Percentiles rank a stretch among this genome's conserved stretches.
Evolutionary conservation across 2,113 vertebrate species (phyloP).

Genomic region (Euleptes europaea): DNA sequence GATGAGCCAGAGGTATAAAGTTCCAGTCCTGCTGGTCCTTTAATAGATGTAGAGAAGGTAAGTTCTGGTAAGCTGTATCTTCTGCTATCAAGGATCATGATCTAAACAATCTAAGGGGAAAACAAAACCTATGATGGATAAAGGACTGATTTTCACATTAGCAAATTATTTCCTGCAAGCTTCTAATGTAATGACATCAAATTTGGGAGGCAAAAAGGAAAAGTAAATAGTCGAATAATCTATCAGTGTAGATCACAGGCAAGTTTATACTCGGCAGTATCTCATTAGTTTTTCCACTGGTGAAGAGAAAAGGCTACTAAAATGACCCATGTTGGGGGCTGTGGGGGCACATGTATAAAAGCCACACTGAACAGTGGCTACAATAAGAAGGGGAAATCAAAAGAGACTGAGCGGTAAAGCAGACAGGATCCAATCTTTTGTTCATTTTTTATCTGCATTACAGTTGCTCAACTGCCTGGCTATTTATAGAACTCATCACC

Average conservation of each 20-base stretch:
- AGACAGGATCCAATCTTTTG: no score
- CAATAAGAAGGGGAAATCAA: no score
- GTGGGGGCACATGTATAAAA: no score
- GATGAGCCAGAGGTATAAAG: neutral
- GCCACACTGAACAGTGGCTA: no score
- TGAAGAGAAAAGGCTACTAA: no score
- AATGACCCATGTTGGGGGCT: no score
- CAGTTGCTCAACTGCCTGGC: slow-evolving; percentile 18
- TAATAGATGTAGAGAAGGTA: neutral
- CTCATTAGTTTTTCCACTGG: no score
- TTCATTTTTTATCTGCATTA: no score
- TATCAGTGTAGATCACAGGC: no score
- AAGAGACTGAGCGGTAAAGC: no score
- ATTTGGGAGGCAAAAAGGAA: neutral
- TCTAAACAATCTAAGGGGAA: neutral
- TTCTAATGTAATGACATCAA: neutral
- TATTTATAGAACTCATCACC: slow-evolving; percentile 53
- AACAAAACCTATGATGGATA: neutral
- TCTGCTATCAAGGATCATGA: neutral
- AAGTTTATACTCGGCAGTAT: no score
- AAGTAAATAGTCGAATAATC: no score
- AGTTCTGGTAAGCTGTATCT: neutral
- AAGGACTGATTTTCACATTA: neutral
- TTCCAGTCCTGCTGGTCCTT: neutral
- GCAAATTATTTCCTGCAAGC: neutral